Evolutionary conservation across 2,888 invertebrate genomes (phyloP), one percentile per base, ranked within the genome.

Genomic region (Macropis europaea): DNA sequence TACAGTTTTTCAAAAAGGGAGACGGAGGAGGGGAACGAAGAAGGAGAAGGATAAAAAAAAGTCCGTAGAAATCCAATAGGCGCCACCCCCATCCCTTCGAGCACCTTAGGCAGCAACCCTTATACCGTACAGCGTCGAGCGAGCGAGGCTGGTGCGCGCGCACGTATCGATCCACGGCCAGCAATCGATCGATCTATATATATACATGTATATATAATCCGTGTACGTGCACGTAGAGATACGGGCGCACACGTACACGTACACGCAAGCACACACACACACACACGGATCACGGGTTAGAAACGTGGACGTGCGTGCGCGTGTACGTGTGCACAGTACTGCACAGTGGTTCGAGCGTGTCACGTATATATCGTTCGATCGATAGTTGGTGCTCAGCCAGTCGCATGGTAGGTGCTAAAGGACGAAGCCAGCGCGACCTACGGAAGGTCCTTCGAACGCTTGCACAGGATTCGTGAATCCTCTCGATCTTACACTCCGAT

Each of bases 101-200:
- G 61, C 69, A 73, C 66, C 66, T 59, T 66, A 69, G 69, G 70
- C 59, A 64, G 73, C 60, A 52, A 52, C 68, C 72, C 68, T 76
- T 72, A n/a, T n/a, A 59, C 68, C 59, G 57, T 45, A 36, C 57
- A 34, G 60, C 34, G 56, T 61, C 60, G 63, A 61, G 38, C 64
- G 59, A 59, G 56, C 50, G 40, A 53, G 67, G 63, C 53, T 59
- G 28, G 53, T 77, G 77, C 77, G 77, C 77, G 77, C 77, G 77
- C 77, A 76, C 32, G 67, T 73, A 77, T 77, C 77, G 77, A 77
- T 77, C 77, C 76, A 76, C 19, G 77, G 52, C 50, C 36, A 64
- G 66, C 63, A 77, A 77, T 77, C 77, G 77, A 77, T 77, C 77
- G 77, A 77, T 77, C 77, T 73, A 77, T 76, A 68, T 73, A 77